Conservation (phyloP, 2,113 vertebrate genomes). For the Phylloscopus whistleri region DNA sequence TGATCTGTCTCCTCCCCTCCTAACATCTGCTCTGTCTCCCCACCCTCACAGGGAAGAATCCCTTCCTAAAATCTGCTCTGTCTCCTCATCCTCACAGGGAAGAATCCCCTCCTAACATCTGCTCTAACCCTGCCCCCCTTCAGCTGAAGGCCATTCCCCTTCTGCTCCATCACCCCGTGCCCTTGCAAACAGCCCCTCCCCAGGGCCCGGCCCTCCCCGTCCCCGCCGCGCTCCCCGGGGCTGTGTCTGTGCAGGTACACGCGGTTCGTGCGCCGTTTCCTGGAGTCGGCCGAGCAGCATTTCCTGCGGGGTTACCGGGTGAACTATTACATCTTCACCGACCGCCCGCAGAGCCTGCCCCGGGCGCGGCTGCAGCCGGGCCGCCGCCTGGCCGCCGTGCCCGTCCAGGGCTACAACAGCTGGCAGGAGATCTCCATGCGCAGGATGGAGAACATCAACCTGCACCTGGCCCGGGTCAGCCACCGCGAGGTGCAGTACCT, state of each 20-base stretch:
- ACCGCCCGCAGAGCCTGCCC: slow-evolving; percentile 54
- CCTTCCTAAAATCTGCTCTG: too few relatives aligned
- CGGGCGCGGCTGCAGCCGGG: neutral
- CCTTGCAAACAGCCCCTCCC: accelerated
- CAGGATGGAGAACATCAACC: slow-evolving; percentile 73
- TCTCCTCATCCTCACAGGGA: neutral
- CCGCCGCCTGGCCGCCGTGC: neutral
- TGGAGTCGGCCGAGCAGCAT: slow-evolving; percentile 73
- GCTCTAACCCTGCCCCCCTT: neutral
- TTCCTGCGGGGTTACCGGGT: slow-evolving; percentile 75
- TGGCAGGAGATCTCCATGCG: slow-evolving; percentile 77
- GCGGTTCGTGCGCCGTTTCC: slow-evolving; percentile 64
- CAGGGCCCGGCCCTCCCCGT: neutral
- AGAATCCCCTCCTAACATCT: neutral
- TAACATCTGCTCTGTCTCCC: too few relatives aligned
- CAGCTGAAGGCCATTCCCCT: neutral
- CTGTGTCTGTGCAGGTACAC: slow-evolving; percentile 68
- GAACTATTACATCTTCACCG: slow-evolving; percentile 76
- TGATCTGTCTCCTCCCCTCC: too few relatives aligned
- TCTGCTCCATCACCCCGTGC: accelerated
- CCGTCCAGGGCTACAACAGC: neutral
- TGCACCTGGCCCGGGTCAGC: slow-evolving; percentile 33
- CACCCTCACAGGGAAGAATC: neutral
- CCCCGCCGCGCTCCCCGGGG: neutral
- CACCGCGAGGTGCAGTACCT: slow-evolving; percentile 49